A percentile compares a stretch with the other conserved stretches of the same genome.
phyloP scores from a whole-genome alignment of 2,888 invertebrate species.

The Spatulosminthurus flaviceps region DNA sequence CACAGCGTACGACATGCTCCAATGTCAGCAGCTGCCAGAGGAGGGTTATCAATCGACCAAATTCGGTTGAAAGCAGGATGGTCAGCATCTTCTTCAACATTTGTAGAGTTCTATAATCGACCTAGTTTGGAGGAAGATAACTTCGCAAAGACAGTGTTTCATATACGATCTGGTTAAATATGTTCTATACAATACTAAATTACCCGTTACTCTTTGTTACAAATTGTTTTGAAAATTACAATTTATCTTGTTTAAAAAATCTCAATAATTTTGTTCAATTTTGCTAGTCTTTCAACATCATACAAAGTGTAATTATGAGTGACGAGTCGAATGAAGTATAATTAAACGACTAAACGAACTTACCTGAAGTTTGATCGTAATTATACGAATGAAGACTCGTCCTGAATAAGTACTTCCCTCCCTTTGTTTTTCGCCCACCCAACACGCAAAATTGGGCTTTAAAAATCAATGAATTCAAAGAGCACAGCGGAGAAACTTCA shows the following conservation, averaged over 20 bases:
- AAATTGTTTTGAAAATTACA: too few species aligned
- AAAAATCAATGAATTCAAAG: not conserved
- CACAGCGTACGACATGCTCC: slow-evolving; percentile 27
- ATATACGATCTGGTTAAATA: not conserved
- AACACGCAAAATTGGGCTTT: not conserved
- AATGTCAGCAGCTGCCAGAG: slow-evolving; percentile 19
- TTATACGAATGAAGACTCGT: slow-evolving; percentile 6
- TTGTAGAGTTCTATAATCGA: slow-evolving; percentile 21
- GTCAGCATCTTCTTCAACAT: not conserved
- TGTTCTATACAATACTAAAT: too few species aligned
- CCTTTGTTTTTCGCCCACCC: not conserved
- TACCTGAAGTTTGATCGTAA: slow-evolving; percentile 13
- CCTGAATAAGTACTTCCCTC: not conserved
- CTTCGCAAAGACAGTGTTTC: not conserved
- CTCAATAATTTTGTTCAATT: not conserved
- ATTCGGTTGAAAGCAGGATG: slow-evolving; percentile 11
- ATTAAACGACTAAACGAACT: slow-evolving; percentile 16
- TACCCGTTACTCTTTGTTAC: too few species aligned
- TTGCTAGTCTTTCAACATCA: not conserved
- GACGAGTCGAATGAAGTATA: not conserved
- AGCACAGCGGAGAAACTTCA: too few species aligned
- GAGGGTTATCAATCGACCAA: not conserved
- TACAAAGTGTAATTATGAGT: not conserved
- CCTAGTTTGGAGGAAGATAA: not conserved
- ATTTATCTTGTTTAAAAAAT: too few species aligned